These are phyloP conservation scores for Paradoxurus hermaphroditus DNA, from an alignment of 2,113 vertebrate genomes.

Conservation along the genomic window DNA sequence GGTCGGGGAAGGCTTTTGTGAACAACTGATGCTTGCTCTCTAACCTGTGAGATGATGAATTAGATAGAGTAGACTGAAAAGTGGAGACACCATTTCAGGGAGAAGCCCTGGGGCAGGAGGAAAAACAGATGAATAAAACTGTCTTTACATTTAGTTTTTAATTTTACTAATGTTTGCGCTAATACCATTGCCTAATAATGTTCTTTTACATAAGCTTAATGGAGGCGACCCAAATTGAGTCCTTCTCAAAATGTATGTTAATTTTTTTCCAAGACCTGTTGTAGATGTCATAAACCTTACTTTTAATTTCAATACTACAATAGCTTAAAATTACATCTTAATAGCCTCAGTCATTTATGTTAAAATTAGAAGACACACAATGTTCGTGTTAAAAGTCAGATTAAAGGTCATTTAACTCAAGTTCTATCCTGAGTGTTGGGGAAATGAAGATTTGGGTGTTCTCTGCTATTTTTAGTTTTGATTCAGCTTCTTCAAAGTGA, in stretches of 20 bases:
- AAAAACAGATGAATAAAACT: not conserved
- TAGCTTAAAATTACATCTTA: not conserved
- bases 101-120: not conserved
- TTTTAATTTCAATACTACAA: slow-evolving; percentile 46
- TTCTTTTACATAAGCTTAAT: slow-evolving; percentile 41
- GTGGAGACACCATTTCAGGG: not conserved
- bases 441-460: slow-evolving; percentile 37
- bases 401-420: slow-evolving; percentile 29
- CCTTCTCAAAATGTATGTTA: slow-evolving; percentile 53
- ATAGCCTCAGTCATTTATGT: not conserved
- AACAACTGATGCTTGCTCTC: not conserved
- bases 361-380: not conserved
- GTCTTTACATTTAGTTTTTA: slow-evolving; percentile 36
- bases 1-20: not conserved
- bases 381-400: not conserved
- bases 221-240: slow-evolving; percentile 17
- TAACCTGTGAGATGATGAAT: not conserved
- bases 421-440: not conserved
- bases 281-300: not conserved
- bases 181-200: slow-evolving; percentile 48
- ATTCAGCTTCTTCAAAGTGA: not conserved
- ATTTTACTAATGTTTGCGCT: slow-evolving; percentile 57
- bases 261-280: slow-evolving; percentile 32
- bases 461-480: slow-evolving; percentile 32
- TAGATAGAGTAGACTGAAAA: not conserved